phyloP scores from a whole-genome alignment of 2,888 invertebrate genomes.

The Hirtodrosophila duncani region DNA sequence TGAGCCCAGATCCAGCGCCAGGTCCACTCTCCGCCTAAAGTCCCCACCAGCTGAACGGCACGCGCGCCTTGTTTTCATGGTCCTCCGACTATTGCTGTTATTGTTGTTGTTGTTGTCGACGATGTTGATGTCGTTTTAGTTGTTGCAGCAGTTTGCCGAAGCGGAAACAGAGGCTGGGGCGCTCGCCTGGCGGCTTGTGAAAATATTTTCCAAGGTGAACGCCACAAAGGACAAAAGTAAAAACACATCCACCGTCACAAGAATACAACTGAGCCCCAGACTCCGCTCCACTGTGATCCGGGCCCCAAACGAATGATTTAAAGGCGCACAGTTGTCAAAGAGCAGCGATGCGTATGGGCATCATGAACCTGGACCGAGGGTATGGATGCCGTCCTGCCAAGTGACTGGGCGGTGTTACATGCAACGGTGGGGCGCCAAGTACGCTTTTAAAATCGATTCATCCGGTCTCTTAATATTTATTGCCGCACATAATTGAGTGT shows the following conservation, averaged over 20 bases:
- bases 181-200: conserved; percentile 50
- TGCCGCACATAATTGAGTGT: conserved; percentile 67
- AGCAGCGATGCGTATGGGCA: conserved; percentile 66
- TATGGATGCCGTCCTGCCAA: not conserved
- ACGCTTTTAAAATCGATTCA: conserved; percentile 69
- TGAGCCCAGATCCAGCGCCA: conserved; percentile 6
- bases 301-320: conserved; percentile 66
- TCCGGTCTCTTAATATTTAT: conserved; percentile 58
- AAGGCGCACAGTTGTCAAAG: conserved; percentile 65
- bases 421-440: conserved; percentile 57
- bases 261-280: conserved; percentile 52
- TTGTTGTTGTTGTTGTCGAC: conserved; percentile 10
- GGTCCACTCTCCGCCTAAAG: conserved; percentile 17
- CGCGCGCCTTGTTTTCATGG: conserved; percentile 67
- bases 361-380: conserved; percentile 13
- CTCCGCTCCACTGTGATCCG: conserved; percentile 6
- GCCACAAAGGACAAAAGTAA: conserved; percentile 56
- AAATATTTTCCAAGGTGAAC: conserved; percentile 70
- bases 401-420: conserved; percentile 12
- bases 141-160: conserved; percentile 47
- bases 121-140: conserved; percentile 24
- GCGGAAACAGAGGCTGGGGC: conserved; percentile 57
- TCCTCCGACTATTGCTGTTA: conserved; percentile 31
- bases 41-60: conserved; percentile 52
- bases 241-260: conserved; percentile 37